phyloP scores from a whole-genome alignment of 2,888 invertebrate species.

The Ryuthela nishihirai region DNA sequence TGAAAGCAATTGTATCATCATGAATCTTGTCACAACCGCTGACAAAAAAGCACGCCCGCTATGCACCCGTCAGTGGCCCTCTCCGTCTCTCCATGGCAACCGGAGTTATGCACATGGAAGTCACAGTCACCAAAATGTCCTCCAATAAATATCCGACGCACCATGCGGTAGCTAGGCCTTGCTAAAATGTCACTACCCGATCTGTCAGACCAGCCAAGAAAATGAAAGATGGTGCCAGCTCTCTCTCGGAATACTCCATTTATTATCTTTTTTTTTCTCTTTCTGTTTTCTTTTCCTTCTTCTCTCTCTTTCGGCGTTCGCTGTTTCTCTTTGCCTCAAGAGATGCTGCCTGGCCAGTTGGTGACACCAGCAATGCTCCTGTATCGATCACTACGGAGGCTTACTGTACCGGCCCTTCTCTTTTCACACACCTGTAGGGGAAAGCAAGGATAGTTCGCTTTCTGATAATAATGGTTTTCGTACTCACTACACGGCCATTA shows the following conservation, averaged over 20 bases:
- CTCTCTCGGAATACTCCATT: constrained; percentile 33
- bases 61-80: no score
- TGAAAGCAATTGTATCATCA: no score
- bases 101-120: no score
- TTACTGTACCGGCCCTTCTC: constrained; percentile 33
- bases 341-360: constrained; percentile 15
- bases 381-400: constrained; percentile 36
- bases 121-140: no score
- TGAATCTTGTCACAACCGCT: no score
- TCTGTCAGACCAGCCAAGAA: constrained; percentile 32
- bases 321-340: constrained; percentile 14
- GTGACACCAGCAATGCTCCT: no score
- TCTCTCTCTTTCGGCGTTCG: neutral
- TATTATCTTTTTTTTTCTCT: constrained; percentile 27
- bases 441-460: constrained; percentile 16
- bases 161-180: no score
- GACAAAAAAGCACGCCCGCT: no score
- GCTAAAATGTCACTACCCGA: constrained; percentile 38
- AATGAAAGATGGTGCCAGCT: constrained; percentile 36
- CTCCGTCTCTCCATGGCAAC: no score
- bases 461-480: no score
- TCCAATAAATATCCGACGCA: constrained; percentile 38
- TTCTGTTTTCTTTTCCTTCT: neutral
- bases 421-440: constrained; percentile 37
- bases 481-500: no score